These are phyloP conservation scores for Ia io DNA, from an alignment of 2,113 vertebrate genomes.

Conservation along the genomic window DNA sequence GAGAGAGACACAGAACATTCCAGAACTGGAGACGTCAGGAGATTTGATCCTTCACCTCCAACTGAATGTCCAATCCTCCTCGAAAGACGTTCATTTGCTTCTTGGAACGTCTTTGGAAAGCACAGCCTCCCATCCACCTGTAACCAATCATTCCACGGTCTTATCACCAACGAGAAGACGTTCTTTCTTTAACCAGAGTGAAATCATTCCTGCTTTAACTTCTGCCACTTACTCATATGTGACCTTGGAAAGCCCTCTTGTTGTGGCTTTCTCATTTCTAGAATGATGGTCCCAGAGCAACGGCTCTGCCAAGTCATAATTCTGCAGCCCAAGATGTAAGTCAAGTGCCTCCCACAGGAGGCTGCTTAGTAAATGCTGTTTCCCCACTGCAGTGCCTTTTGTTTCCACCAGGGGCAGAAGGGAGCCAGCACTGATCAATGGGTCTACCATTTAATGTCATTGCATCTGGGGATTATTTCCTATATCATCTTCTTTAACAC, in stretches of 20 bases:
- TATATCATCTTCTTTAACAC: no score
- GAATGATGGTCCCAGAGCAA: conserved; percentile 26
- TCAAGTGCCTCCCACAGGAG: not conserved
- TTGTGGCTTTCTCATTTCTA: not conserved
- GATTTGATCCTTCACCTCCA: not conserved
- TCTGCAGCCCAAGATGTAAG: not conserved
- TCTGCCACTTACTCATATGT: not conserved
- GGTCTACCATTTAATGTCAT: not conserved
- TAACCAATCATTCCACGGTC: not conserved
- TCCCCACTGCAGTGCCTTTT: not conserved
- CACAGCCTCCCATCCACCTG: not conserved
- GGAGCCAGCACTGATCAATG: not conserved
- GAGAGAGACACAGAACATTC: conserved; percentile 21
- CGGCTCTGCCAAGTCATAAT: not conserved
- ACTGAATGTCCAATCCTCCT: not conserved
- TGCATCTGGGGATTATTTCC: not conserved
- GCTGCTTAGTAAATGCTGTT: not conserved
- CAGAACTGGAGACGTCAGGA: not conserved
- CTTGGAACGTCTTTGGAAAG: conserved; percentile 2
- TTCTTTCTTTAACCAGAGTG: conserved; percentile 22
- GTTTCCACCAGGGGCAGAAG: not conserved
- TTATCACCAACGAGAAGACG: not conserved
- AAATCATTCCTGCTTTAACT: conserved; percentile 35
- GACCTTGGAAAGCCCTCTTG: conserved; percentile 26
- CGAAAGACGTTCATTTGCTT: not conserved